Evolutionary conservation across 2,113 vertebrate genomes (phyloP), one percentile per base, ranked within the genome.

Genomic region (Jacana jacana): DNA sequence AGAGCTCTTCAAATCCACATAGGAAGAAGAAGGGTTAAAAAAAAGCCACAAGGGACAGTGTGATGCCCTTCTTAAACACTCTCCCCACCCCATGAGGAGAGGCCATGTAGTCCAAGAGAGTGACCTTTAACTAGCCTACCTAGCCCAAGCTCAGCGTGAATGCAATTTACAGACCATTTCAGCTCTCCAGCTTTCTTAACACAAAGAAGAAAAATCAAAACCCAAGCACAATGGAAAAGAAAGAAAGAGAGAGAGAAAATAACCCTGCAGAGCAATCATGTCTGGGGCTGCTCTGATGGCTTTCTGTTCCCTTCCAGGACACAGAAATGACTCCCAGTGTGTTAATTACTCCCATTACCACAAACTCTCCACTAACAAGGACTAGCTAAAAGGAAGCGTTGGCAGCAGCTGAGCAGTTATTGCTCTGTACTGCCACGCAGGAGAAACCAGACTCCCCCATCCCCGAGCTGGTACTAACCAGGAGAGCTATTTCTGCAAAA

Each of bases 281-380:
- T 97, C 97, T 98, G 91, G 92, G 95, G 94, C 94, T 97, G 97
- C 97, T 95, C 96, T 95, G 96, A 97, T 96, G 91, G 96, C 92
- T 97, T 97, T 98, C 96, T 98, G 93, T 98, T 98, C 96, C 94
- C 95, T 97, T 98, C 96, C 97, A 98, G 96, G 97, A 97, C 98
- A 98, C 86, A 97, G 97, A 97, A 92, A 97, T 95, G 92, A 96
- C 96, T 94, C 98, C 98, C 93, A 97, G 97, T 96, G 98, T 97
- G 98, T 97, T 98, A 98, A 98, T 98, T 97, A 97, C 94, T 97
- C 97, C 96, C 95, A 98, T 98, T 98, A 98, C 96, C 95, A 97
- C 97, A 98, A 98, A 97, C 97, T 97, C 97, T 97, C 96, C 83
- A 92, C 97, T 97, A 97, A 98, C 89, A 97, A 98, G 97, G 96